Evolutionary conservation across 2,888 invertebrate genomes (phyloP).

Genomic region (Hypercompe scribonia): DNA sequence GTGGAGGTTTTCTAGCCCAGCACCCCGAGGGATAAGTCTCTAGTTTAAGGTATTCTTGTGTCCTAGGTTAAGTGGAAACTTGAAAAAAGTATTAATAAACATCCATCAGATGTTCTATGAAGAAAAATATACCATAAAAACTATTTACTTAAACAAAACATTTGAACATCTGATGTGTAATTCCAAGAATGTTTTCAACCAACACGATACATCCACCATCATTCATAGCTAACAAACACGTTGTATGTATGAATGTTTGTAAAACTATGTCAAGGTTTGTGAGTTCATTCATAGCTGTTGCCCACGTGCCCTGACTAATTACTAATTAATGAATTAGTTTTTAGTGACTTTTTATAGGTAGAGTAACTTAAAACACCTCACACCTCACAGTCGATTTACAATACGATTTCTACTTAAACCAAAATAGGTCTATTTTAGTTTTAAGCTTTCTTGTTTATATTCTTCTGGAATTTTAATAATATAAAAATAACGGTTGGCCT

Average conservation of each 20-base stretch:
- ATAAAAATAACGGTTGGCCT: too few relatives aligned
- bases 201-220: background rate
- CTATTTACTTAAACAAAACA: constrained; percentile 1
- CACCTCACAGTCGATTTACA: too few relatives aligned
- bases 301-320: constrained; percentile 24
- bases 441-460: too few relatives aligned
- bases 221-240: constrained; percentile 16
- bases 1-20: too few relatives aligned
- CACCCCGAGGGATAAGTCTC: background rate
- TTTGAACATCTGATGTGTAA: constrained; percentile 6
- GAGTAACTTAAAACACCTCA: too few relatives aligned
- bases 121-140: background rate
- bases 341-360: background rate
- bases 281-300: constrained; percentile 34
- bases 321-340: constrained; percentile 10
- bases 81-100: background rate
- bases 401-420: too few relatives aligned
- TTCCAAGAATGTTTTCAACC: constrained; percentile 7
- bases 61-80: background rate
- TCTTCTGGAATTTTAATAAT: too few relatives aligned
- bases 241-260: constrained; percentile 27
- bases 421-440: too few relatives aligned
- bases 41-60: background rate
- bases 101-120: background rate
- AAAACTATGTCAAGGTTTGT: constrained; percentile 44